phyloP scores from a whole-genome alignment of 2,113 vertebrate genomes.

The Callipepla squamata region DNA sequence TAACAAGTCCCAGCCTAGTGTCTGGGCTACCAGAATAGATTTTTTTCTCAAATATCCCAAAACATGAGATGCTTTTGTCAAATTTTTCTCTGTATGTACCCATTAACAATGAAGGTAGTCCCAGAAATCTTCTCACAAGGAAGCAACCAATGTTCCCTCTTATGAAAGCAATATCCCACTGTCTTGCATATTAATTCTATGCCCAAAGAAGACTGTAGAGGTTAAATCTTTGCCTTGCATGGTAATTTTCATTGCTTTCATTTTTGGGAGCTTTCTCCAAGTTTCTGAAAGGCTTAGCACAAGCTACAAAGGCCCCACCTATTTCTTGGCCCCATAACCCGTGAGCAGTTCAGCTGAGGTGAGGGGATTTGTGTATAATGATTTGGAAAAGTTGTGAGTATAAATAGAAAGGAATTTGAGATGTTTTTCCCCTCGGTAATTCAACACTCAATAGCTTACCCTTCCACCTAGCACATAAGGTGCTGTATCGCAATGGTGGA shows the following conservation, averaged over 20 bases:
- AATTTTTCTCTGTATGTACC: conserved; percentile 50
- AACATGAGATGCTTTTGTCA: conserved; percentile 39
- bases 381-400: conserved; percentile 68
- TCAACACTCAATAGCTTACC: conserved; percentile 67
- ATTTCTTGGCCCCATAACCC: conserved; percentile 60
- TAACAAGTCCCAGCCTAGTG: conserved; percentile 70
- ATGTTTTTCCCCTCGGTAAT: conserved; percentile 69
- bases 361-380: conserved; percentile 65
- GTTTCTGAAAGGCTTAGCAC: conserved; percentile 40
- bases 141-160: neutral
- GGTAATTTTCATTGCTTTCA: conserved; percentile 9
- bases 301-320: conserved; percentile 20
- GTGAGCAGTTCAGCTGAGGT: conserved; percentile 57
- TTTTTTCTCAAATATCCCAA: conserved; percentile 61
- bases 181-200: conserved; percentile 16
- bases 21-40: conserved; percentile 69
- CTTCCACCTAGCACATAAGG: conserved; percentile 61
- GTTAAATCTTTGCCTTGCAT: conserved; percentile 4
- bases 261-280: conserved; percentile 9
- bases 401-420: conserved; percentile 73
- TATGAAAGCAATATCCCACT: conserved; percentile 44
- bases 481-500: conserved; percentile 33
- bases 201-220: neutral
- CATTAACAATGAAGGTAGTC: conserved; percentile 49
- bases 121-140: conserved; percentile 47